Base-by-base conservation (phyloP, 2,888 invertebrate genomes). In the Leuctra nigra region DNA sequence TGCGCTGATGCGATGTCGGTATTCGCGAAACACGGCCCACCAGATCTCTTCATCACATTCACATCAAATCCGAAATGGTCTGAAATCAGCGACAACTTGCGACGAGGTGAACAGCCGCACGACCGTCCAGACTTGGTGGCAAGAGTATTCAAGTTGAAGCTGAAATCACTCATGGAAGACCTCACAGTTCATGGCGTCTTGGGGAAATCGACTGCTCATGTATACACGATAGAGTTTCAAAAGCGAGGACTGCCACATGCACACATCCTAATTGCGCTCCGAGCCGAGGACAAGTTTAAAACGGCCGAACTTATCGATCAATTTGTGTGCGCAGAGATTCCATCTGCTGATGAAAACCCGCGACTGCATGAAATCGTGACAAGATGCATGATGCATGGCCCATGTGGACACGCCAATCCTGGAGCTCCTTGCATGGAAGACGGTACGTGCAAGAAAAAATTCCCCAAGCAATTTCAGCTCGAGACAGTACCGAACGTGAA, bases 151-250 rank as follows among this genome's bases (percentile, higher is more conserved):
- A 25, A 60, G 14, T 4, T 59, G 11, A 61, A 63, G 53, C 55
- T 63, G 2, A 29, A 59, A 35, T 22, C 38, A 11, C 25, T 63
- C 6, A 13, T 63, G 6, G 23, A 53, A 1, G 57, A 61, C 38
- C 18, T 61, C 1, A 24, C 22, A 18, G 36, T 53, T 24, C 29
- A 44, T 2, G 25, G 60, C n/a, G 39, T 68, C 2, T 59, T 65
- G 20, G 64, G 64, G 6, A 56, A 46, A 54, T 50, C 59, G 0
- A 29, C 36, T 9, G 62, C 60, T 13, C 53, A 50, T 22, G 22
- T 63, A 1, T 58, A 63, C 24, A 57, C 61, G 36, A 68, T 69
- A n/a, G 68, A 69, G 61, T 69, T 67, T 60, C 66, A 69, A 56
- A 68, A 69, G 59, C 57, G 63, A 53, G 66, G 64, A 18, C 57